Conservation (phyloP, 2,113 vertebrate genomes). For the Bos javanicus region DNA sequence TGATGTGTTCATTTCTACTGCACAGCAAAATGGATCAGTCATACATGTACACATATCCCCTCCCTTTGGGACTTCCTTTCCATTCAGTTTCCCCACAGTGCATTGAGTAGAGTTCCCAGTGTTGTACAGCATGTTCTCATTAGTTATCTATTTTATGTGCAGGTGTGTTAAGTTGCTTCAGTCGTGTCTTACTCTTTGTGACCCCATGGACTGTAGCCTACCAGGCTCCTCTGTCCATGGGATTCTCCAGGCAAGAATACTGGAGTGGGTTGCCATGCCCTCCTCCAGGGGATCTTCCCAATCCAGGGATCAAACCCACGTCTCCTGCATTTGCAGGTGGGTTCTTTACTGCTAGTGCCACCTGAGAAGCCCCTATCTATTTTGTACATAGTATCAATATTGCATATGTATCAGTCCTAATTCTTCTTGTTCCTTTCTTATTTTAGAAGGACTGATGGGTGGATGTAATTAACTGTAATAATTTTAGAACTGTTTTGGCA, state of each 20-base stretch:
- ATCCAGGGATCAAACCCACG: rapidly evolving
- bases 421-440: not conserved
- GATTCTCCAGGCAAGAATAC: not conserved
- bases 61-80: not conserved
- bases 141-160: not conserved
- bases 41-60: not conserved
- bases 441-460: not conserved
- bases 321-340: not conserved
- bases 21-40: not conserved
- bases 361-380: not conserved
- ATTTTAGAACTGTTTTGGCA: not conserved
- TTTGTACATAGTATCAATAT: not conserved
- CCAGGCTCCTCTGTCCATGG: not conserved
- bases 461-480: not conserved
- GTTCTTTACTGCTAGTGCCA: not conserved
- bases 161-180: not conserved
- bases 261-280: not conserved
- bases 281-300: not conserved
- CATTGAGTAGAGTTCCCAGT: not conserved
- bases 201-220: not conserved
- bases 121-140: not conserved
- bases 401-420: not conserved
- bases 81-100: not conserved
- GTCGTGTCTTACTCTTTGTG: not conserved
- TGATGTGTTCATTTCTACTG: not conserved